Evolutionary conservation across 1,140 invertebrate species (phyloP).

Genomic region (Notospermus geniculatus): DNA sequence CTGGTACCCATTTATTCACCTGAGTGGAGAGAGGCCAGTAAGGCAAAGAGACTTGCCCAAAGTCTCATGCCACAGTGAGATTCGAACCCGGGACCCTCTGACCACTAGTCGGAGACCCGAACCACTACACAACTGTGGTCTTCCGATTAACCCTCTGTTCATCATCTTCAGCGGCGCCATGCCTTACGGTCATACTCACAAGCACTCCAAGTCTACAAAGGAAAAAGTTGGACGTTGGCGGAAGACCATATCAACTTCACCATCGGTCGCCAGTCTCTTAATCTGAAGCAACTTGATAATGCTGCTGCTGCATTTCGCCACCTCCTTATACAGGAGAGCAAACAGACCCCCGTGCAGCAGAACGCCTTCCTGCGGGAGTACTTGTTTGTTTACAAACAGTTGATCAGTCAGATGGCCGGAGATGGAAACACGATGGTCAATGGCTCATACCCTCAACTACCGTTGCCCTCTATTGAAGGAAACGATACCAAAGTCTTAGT

Average conservation of each 20-base stretch:
- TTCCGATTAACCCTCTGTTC: neutral
- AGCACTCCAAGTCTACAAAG: slow-evolving; percentile 83
- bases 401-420: slow-evolving; percentile 39
- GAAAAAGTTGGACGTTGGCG: slow-evolving; percentile 82
- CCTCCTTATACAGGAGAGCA: slow-evolving; percentile 72
- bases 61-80: too few relatives aligned
- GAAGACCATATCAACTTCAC: slow-evolving; percentile 95
- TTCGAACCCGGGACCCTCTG: too few relatives aligned
- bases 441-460: slow-evolving; percentile 62
- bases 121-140: neutral
- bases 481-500: slow-evolving; percentile 66
- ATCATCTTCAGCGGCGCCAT: slow-evolving; percentile 68
- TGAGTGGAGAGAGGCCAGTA: too few relatives aligned
- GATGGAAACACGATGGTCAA: slow-evolving; percentile 56
- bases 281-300: slow-evolving; percentile 72
- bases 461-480: slow-evolving; percentile 67
- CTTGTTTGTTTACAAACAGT: slow-evolving; percentile 71
- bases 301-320: slow-evolving; percentile 76
- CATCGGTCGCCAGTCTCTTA: slow-evolving; percentile 81
- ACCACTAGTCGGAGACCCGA: too few relatives aligned
- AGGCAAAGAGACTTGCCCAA: too few relatives aligned
- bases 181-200: slow-evolving; percentile 88
- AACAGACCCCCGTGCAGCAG: slow-evolving; percentile 68
- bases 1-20: too few relatives aligned
- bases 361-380: slow-evolving; percentile 84